Percentiles rank a stretch among this genome's conserved stretches.
Evolutionary conservation across 2,113 vertebrate genomes (phyloP).

Genomic region (Ranitomeya imitator): DNA sequence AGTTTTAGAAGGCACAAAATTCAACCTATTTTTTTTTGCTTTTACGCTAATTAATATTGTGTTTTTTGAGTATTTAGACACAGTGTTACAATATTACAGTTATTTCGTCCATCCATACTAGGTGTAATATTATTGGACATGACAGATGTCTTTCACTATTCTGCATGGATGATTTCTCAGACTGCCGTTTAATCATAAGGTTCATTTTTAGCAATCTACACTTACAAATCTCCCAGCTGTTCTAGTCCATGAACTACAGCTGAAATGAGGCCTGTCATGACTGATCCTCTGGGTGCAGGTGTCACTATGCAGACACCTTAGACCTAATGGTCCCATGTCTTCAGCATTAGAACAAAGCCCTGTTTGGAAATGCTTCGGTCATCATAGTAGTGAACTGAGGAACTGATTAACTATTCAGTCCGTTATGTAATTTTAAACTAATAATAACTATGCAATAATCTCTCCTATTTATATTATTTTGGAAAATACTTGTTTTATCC

Average conservation of each 20-base stretch:
- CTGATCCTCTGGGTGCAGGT: constrained; percentile 14
- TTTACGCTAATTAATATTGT: not conserved
- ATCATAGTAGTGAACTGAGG: not conserved
- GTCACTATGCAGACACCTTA: not conserved
- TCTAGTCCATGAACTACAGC: not conserved
- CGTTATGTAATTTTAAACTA: not conserved
- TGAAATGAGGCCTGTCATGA: constrained; percentile 20
- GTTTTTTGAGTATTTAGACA: not conserved
- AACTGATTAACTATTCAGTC: not conserved
- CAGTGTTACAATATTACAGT: not conserved
- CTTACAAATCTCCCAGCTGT: constrained; percentile 19
- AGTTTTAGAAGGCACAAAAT: not conserved
- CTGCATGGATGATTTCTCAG: not conserved
- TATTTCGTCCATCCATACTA: no score
- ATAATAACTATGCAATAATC: not conserved
- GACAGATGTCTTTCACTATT: not conserved
- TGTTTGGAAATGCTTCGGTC: not conserved
- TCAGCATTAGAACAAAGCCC: not conserved
- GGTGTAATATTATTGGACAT: not conserved
- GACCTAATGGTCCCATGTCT: constrained; percentile 5
- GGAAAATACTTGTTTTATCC: no score
- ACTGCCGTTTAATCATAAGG: not conserved
- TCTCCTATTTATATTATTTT: no score
- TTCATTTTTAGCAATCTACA: constrained; percentile 19
- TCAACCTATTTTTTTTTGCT: not conserved